Conservation (phyloP, 2,888 invertebrate genomes). For the Drosophila emarginata region DNA sequence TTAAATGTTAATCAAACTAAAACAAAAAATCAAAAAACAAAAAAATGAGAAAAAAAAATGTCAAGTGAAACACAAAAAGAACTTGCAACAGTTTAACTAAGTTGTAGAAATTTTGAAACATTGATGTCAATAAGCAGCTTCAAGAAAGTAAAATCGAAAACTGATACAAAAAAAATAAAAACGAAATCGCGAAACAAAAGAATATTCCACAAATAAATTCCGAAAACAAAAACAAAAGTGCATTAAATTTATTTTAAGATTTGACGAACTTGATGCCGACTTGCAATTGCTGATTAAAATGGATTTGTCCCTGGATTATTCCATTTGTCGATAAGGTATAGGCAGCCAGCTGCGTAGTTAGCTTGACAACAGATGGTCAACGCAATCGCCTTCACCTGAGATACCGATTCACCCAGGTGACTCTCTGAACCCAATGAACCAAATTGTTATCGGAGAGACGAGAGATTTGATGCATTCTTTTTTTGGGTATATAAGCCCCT, state of each 20-base stretch:
- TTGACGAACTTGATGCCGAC: neutral
- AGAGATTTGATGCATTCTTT: neutral
- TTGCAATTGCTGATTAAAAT: slow-evolving; percentile 8
- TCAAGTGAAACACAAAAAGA: slow-evolving; percentile 38
- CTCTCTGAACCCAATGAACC: neutral
- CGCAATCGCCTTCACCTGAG: neutral
- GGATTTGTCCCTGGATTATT: neutral
- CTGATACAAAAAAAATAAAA: slow-evolving; percentile 49
- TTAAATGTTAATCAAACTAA: slow-evolving; percentile 51
- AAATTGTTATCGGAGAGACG: neutral
- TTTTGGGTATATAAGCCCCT: slow-evolving; percentile 43
- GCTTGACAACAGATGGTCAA: slow-evolving; percentile 3
- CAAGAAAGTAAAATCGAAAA: slow-evolving; percentile 42
- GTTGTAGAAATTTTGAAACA: slow-evolving; percentile 56
- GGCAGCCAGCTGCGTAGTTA: neutral
- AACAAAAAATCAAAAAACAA: slow-evolving; percentile 35
- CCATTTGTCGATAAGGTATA: neutral
- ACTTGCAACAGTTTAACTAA: slow-evolving; percentile 47
- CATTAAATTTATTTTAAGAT: slow-evolving; percentile 5
- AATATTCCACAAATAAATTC: slow-evolving; percentile 65
- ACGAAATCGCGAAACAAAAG: slow-evolving; percentile 21
- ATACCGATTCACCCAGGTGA: slow-evolving; percentile 5
- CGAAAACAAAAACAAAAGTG: slow-evolving; percentile 36
- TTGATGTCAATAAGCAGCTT: slow-evolving; percentile 64
- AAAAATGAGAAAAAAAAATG: slow-evolving; percentile 35